Conservation (phyloP, 2,888 invertebrate genomes). For the Diplolepis rosae region DNA sequence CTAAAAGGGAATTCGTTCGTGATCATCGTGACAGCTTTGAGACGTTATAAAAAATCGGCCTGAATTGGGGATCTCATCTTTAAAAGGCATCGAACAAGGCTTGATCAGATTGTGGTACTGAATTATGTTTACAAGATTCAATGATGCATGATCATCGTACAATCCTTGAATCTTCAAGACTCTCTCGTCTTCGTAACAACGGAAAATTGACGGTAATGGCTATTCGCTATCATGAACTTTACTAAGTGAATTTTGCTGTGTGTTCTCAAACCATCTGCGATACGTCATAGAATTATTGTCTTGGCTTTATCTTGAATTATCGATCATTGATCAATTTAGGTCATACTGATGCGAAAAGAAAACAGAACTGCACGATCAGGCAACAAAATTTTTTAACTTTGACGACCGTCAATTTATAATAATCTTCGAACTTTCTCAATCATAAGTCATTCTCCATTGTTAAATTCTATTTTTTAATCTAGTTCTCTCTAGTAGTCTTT, state of each 20-base stretch:
- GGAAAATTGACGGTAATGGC: neutral
- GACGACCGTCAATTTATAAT: conserved; percentile 9
- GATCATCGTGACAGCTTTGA: conserved; percentile 8
- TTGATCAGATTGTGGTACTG: neutral
- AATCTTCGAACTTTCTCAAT: conserved; percentile 12
- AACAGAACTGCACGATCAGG: neutral
- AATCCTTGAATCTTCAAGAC: neutral
- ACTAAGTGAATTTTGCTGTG: neutral
- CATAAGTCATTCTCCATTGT: neutral
- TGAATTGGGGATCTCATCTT: conserved; percentile 15
- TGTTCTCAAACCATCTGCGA: neutral
- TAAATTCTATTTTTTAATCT: neutral
- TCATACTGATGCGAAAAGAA: neutral
- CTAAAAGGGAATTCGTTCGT: conserved; percentile 1
- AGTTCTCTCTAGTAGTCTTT: neutral
- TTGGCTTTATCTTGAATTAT: neutral
- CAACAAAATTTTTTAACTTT: neutral
- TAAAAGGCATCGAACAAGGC: neutral
- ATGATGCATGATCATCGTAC: neutral
- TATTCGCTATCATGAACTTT: neutral
- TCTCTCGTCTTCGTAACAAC: neutral
- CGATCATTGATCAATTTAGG: neutral
- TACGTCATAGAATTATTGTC: neutral
- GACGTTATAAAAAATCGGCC: neutral
- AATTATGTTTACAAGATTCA: neutral